Evolutionary conservation across 2,797 vertebrate genomes (phyloP), one percentile per base, ranked within the genome.

Genomic region (Anniella stebbinsi): DNA sequence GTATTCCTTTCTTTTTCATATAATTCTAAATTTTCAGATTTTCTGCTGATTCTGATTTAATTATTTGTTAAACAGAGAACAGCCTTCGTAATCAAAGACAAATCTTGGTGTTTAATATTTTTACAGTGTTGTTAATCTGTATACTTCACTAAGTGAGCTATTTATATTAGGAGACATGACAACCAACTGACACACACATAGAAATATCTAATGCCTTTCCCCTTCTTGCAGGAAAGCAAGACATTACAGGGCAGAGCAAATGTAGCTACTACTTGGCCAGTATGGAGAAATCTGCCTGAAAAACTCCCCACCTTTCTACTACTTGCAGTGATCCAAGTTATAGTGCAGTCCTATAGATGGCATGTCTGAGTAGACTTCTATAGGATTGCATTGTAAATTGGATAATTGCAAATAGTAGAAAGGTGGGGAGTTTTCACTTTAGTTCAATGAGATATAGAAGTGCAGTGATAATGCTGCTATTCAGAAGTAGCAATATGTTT

Each of bases 1-100:
- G 92, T 54, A 90, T 54, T 66, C 86, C 84, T 88, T 82, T 30
- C 93, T 91, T 83, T 1, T 0, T 90, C 66, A 86, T 86, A 69
- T 6, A 87, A 89, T 45, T 18, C 63, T 69, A 86, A 84, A 57
- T 75, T 83, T 94, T 76, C 89, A 84, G 45, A 75, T 87, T 83
- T 91, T 90, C 17, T 70, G 36, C 23, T 73, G 84, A 89, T 3
- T 2, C 75, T 2, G 25, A 66, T 84, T 70, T 75, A 70, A 25
- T 51, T 45, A 41, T 77, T 41, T 88, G 63, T 30, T n/a, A 21
- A 83, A 75, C 21, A 8, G 30, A 33, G 36, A 11, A 63, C 38
- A 73, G 15, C 23, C 38, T 88, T 70, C n/a, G 57, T 30, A 80
- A 23, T 23, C 2, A 7, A 88, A 33, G 13, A 72, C 15, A 54